These are phyloP conservation scores for Oxyteleia sp. DNA, from an alignment of 2,888 invertebrate genomes.

Conservation along the genomic window DNA sequence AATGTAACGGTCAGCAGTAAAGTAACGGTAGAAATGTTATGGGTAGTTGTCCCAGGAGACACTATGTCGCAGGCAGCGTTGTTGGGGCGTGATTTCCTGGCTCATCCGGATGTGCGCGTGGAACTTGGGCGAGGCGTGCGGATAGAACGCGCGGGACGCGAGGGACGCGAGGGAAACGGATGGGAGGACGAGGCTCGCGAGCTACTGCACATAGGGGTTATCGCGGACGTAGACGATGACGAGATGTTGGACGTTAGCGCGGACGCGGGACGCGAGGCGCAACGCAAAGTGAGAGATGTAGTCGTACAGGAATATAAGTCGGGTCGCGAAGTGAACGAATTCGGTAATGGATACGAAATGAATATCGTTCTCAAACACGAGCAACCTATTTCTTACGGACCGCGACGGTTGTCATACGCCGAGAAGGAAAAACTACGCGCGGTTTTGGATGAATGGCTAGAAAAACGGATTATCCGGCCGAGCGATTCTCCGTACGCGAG, in stretches of 20 bases:
- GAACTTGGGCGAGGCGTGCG: too few species aligned
- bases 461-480: constrained; percentile 3
- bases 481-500: constrained; percentile 1
- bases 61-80: too few species aligned
- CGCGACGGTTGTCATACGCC: constrained; percentile 10
- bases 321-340: too few species aligned
- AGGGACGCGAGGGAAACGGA: not conserved
- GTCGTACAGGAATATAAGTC: not conserved
- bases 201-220: too few species aligned
- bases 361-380: constrained; percentile 14
- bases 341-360: not conserved
- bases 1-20: not conserved
- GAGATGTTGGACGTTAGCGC: too few species aligned
- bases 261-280: not conserved
- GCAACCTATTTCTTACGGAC: constrained; percentile 17
- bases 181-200: too few species aligned
- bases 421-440: constrained; percentile 32
- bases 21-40: too few species aligned
- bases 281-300: not conserved
- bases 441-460: constrained; percentile 12
- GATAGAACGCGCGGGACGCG: too few species aligned
- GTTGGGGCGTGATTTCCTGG: too few species aligned
- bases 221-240: too few species aligned
- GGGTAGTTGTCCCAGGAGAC: too few species aligned
- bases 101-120: too few species aligned